A percentile compares a stretch with the other conserved stretches of the same genome.
Conservation (phyloP, 2,797 vertebrate species). For the Avahi laniger region DNA sequence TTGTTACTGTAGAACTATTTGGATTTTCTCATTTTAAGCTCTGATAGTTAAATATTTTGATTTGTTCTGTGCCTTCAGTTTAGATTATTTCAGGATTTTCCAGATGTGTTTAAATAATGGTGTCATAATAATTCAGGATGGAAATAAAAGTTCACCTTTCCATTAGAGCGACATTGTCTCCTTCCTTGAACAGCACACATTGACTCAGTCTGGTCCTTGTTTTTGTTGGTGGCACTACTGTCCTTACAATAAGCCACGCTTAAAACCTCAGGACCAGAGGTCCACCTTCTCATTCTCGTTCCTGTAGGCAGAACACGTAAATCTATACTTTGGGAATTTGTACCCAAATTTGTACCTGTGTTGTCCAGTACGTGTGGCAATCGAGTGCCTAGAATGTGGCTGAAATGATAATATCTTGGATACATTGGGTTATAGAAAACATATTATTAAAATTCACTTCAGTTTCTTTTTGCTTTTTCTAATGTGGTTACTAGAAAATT, state of each 20-base stretch:
- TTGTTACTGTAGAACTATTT: constrained; percentile 41
- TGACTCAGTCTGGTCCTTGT: not conserved
- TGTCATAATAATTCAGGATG: constrained; percentile 80
- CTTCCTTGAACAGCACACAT: not conserved
- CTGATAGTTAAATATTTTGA: constrained; percentile 75
- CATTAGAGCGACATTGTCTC: constrained; percentile 33
- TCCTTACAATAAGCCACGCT: not conserved
- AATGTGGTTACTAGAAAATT: not conserved
- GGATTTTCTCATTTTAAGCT: constrained; percentile 56
- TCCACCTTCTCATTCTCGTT: not conserved
- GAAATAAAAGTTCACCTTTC: constrained; percentile 83
- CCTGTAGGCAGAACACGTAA: not conserved
- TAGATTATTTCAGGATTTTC: constrained; percentile 83
- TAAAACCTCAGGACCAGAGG: not conserved
- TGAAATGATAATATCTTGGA: not conserved
- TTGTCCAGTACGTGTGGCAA: not conserved
- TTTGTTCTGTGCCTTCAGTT: constrained; percentile 85
- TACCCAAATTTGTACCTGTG: too few relatives aligned
- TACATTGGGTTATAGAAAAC: not conserved
- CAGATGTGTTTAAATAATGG: constrained; percentile 73
- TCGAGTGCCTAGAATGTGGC: not conserved
- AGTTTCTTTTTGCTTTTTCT: not conserved
- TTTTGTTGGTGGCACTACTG: not conserved
- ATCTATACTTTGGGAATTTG: rapidly evolving
- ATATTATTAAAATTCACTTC: not conserved